These are phyloP conservation scores for Netelia inedita DNA, from an alignment of 2,888 invertebrate genomes.

Conservation along the genomic window DNA sequence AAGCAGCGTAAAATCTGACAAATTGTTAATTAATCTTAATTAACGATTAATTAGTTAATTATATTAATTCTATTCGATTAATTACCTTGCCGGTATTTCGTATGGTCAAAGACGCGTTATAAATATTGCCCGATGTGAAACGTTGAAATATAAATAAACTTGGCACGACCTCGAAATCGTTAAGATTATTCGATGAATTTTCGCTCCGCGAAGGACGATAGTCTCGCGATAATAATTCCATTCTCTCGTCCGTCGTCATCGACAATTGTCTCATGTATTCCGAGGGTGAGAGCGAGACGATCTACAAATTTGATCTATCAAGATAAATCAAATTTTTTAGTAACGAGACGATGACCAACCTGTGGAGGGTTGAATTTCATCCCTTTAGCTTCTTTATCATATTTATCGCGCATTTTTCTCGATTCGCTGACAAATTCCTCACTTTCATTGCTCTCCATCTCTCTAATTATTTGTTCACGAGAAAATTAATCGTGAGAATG, in stretches of 20 bases:
- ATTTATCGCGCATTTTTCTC: too few relatives aligned
- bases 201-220: slow-evolving; percentile 32
- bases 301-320: slow-evolving; percentile 7
- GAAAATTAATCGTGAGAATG: not conserved
- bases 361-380: not conserved
- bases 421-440: not conserved
- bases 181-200: slow-evolving; percentile 23
- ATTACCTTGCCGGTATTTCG: slow-evolving; percentile 87
- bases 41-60: slow-evolving; percentile 13
- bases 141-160: slow-evolving; percentile 88
- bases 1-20: slow-evolving; percentile 86
- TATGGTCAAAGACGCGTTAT: slow-evolving; percentile 86
- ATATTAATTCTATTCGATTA: not conserved
- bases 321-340: not conserved
- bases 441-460: slow-evolving; percentile 41
- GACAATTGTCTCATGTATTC: slow-evolving; percentile 77
- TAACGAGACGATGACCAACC: slow-evolving; percentile 42
- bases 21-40: slow-evolving; percentile 41
- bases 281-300: slow-evolving; percentile 72
- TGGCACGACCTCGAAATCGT: slow-evolving; percentile 83
- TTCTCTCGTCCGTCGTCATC: slow-evolving; percentile 75
- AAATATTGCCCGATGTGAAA: slow-evolving; percentile 86
- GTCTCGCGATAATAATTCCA: slow-evolving; percentile 68
- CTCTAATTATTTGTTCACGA: not conserved
- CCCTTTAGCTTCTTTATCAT: too few relatives aligned